These are phyloP conservation scores for Halichondria panicea DNA, from an alignment of 37 sponge, comb jelly and placozoan species.

Conservation along the genomic window DNA sequence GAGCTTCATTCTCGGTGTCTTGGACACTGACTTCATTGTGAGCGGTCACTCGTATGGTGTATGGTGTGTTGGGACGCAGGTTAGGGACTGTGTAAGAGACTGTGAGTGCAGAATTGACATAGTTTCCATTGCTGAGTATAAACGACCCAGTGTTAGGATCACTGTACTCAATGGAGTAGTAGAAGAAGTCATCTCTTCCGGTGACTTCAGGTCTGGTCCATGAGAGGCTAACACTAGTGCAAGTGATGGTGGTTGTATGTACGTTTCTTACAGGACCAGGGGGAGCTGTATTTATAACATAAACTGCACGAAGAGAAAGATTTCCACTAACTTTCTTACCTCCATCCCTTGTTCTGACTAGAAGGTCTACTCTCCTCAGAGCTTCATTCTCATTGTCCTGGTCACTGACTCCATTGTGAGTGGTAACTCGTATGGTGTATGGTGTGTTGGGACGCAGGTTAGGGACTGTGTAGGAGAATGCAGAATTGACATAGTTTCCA, in stretches of 20 bases:
- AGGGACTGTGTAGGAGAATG: neutral
- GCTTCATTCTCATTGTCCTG: neutral
- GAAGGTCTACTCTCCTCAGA: neutral
- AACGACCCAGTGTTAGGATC: neutral
- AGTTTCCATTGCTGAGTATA: neutral
- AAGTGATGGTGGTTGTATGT: too few species aligned
- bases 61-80: neutral
- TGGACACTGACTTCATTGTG: neutral
- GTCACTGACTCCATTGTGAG: neutral
- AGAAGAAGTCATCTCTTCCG: neutral
- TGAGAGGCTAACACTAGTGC: too few species aligned
- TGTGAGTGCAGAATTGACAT: neutral
- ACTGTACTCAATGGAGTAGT: neutral
- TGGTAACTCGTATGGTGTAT: neutral
- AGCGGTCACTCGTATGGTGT: neutral
- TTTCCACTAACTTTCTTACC: too few species aligned
- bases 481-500: neutral
- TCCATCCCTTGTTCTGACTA: neutral
- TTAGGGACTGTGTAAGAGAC: neutral
- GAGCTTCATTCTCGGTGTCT: neutral
- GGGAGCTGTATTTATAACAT: too few species aligned
- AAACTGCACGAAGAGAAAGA: too few species aligned
- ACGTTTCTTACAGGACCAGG: too few species aligned
- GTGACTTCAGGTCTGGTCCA: neutral
- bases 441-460: neutral